phyloP scores from a whole-genome alignment of 2,888 invertebrate species.

The Antheraea assamensis region DNA sequence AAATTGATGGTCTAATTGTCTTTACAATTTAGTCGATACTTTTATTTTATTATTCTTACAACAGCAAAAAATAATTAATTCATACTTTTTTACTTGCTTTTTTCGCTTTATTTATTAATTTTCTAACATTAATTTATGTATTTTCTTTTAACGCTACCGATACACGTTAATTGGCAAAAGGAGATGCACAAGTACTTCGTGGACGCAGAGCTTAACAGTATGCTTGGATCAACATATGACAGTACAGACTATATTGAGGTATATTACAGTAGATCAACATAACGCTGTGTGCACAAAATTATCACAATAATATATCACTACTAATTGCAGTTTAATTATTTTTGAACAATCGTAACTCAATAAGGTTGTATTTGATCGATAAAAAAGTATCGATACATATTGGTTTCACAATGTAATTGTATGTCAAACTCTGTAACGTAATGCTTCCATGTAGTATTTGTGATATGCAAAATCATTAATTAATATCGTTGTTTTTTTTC shows the following conservation, averaged over 20 bases:
- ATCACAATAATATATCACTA: constrained; percentile 32
- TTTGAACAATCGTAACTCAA: neutral
- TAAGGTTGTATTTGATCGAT: neutral
- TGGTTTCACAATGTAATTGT: constrained; percentile 19
- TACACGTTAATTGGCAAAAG: constrained; percentile 83
- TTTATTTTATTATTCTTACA: constrained; percentile 24
- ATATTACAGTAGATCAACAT: constrained; percentile 46
- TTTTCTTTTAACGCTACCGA: constrained; percentile 78
- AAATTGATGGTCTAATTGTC: neutral
- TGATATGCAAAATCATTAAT: constrained; percentile 60
- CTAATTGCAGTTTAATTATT: neutral
- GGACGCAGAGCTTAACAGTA: constrained; percentile 90
- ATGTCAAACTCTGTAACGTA: constrained; percentile 28
- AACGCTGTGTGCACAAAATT: constrained; percentile 24
- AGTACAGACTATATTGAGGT: constrained; percentile 79
- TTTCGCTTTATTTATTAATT: constrained; percentile 34
- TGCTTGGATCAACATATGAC: constrained; percentile 85
- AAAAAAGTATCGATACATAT: constrained; percentile 7
- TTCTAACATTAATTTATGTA: constrained; percentile 65
- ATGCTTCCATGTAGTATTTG: constrained; percentile 77
- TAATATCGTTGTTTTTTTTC: constrained; percentile 36
- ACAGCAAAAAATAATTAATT: constrained; percentile 23
- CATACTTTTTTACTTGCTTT: neutral
- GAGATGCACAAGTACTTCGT: constrained; percentile 91
- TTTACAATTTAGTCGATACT: neutral